Base-by-base conservation (phyloP, 1,140 invertebrate species). In the Dufourea novaeangliae region DNA sequence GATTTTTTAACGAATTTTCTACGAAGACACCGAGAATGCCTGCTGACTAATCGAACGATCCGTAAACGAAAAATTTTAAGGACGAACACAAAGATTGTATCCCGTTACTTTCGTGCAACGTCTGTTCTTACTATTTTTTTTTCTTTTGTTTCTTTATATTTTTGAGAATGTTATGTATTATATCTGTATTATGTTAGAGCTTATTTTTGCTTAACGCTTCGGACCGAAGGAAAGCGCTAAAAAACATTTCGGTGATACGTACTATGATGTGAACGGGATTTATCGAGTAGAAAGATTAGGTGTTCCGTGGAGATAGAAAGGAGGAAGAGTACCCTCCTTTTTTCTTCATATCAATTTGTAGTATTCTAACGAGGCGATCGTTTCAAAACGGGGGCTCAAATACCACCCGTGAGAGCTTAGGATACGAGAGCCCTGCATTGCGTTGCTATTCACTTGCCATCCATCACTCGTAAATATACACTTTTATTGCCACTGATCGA, bases 271-370 rank as follows among this genome's bases (percentile, higher is more conserved):
- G 29, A 25, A 59, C 14, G 54, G 52, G 46, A 44, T 80, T 20
- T 83, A 17, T 72, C 69, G 25, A 61, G 41, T 78, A 54, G 56
- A 63, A 10, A 8, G 34, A 8, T 63, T 57, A 61, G 34, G 8
- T 37, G 14, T 79, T 79, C 41, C 44, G 64, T 71, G 39, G 34
- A n/a, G n/a, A 34, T 74, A 66, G 57, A 8, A 50, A n/a, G 41
- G 46, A 50, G 46, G 20, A 50, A 12, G 22, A 61, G 34, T 37
- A n/a, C n/a, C n/a, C n/a, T n/a, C n/a, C 56, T 32, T 32, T 74
- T 64, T 66, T 63, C 74, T 73, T 79, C 57, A 83, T 80, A 83
- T 83, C 61, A 80, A 74, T 77, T 69, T 69, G 25, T 83, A 83
- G 34, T 80, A 77, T 56, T 80, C 34, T 70, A 59, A 76, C 10